Evolutionary conservation across 2,113 vertebrate species (phyloP), one percentile per base, ranked within the genome.

Genomic region (Rhodinocichla rosea): DNA sequence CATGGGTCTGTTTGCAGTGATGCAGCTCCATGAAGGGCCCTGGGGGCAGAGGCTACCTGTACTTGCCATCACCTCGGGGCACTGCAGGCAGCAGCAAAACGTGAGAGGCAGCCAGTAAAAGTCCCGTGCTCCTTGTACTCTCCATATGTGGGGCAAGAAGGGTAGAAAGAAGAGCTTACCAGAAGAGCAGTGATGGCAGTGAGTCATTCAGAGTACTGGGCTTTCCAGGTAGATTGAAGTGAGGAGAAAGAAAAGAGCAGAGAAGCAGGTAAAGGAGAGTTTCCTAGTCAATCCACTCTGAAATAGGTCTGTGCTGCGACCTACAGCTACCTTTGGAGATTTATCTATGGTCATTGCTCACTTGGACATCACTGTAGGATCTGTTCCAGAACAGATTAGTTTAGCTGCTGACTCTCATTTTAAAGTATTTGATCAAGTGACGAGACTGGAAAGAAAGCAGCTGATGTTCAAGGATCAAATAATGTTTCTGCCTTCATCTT

Each of bases 1-100:
- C 39, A 44, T 17, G 24, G 8, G 22, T 52, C 33, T 27, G 7
- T 53, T 59, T 86, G 37, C 47, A 47, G 30, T 15, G 65, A 40
- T 26, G n/a, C 19, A 52, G 21, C 39, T 80, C 75, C 12, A 9
- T 1, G 3, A 67, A 71, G 42, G 40, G 16, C 35, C 37, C 23
- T 35, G 20, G 10, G 10, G n/a, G 2, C 32, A 45, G 70, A 47
- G 30, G 33, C 24, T 83, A 76, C 37, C 59, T 11, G 10, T 32
- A 15, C 7, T 68, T 76, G 52, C 39, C 14, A 8, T 32, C 23
- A 11, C 14, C 47, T 35, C 0, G 0, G 10, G n/a, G 32, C 63
- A 40, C 47, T 74, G 70, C 53, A 52, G 56, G 60, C 57, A 89
- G 52, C 15, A 27, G 26, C 20, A 39, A 56, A 35, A 5, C 3